Evolutionary conservation across 1,140 invertebrate genomes (phyloP), one percentile per base, ranked within the genome.

Genomic region (Micrasema longulum): DNA sequence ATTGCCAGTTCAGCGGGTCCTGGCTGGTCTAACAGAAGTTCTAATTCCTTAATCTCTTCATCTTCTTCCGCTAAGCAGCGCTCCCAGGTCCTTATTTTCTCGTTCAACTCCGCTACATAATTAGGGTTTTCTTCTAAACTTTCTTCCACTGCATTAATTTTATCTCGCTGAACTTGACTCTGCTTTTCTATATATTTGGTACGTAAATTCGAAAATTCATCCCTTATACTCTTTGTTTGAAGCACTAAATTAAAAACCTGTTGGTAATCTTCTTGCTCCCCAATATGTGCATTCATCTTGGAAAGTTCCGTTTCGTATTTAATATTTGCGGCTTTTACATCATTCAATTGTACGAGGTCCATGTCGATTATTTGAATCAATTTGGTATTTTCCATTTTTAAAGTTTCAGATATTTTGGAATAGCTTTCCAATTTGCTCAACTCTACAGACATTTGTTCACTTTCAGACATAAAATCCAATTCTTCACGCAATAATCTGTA

Each of bases 141-240:
- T 23, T 69, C 66, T 47, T 70, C 55, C 1, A 11, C 23, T 20
- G 23, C 18, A 14, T n/a, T 16, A 10, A 3, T 50, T 16, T 14
- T 22, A 11, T 63, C 57, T 26, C 50, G 35, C 12, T 52, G 18
- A 35, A 18, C 35, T 22, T 63, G 26, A 50, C 12, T 38, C 7
- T 48, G 68, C 38, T 70, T 62, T 10, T 62, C 55, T 7, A 48
- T 50, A 23, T 36, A 18, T 62, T 36, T 38, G 11, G 10, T 20
- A 38, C 38, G 41, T 22, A 71, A 18, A 50, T 14, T 71, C 22
- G 69, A 71, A 71, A 64, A 71, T 41, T 71, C 60, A 50, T 71
- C 69, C 31, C 69, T 45, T 18, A 71, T 38, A 20, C 45, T 53
- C 35, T 71, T 71, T 7, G 60, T 71, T 41, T 71, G 60, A 22